phyloP scores from a whole-genome alignment of 2,113 vertebrate genomes.

The Caranx ignobilis region DNA sequence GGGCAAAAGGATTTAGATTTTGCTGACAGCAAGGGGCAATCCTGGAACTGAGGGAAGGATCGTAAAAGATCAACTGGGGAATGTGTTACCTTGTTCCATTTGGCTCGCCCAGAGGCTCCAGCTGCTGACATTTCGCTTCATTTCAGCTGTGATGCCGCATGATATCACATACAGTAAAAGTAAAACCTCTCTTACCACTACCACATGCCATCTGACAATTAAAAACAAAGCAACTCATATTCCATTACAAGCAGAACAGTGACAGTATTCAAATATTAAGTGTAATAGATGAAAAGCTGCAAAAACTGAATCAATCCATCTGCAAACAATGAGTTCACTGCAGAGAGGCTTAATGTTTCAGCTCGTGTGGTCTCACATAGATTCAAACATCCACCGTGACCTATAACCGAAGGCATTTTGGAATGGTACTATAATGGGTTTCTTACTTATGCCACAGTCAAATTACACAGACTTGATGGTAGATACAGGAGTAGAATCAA shows the following conservation, averaged over 20 bases:
- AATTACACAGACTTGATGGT: background rate
- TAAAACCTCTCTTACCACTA: background rate
- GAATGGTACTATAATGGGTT: background rate
- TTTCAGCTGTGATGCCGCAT: background rate
- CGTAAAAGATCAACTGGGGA: constrained; percentile 30
- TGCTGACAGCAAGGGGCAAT: constrained; percentile 24
- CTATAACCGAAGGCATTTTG: background rate
- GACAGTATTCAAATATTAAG: no score
- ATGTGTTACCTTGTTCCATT: constrained; percentile 7
- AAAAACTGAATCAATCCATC: background rate
- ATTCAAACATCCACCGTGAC: background rate
- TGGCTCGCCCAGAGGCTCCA: background rate
- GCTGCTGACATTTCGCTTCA: background rate
- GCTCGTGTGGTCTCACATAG: background rate
- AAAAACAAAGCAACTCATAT: background rate
- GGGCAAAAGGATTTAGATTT: constrained; percentile 28
- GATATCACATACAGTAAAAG: background rate
- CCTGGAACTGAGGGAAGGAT: constrained; percentile 12
- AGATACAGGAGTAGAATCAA: background rate
- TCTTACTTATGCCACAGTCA: no score
- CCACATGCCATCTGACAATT: background rate
- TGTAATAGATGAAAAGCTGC: background rate
- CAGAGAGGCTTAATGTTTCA: background rate
- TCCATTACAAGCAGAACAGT: background rate
- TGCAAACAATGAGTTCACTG: background rate